Evolutionary conservation across 37 sponge, comb jelly and placozoan species (phyloP).

Genomic region (Halisarca cf. caerulea): DNA sequence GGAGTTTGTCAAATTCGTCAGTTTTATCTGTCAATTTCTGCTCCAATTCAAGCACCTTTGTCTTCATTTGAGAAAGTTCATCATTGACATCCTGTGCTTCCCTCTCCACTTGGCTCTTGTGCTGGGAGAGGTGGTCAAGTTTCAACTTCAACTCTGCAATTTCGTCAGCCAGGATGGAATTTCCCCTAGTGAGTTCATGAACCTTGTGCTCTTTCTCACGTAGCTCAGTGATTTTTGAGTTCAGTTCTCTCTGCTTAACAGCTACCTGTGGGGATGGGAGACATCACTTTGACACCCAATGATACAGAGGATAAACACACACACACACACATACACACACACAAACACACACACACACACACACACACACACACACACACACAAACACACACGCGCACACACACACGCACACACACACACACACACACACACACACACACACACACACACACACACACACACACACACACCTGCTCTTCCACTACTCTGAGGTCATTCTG

Average conservation of each 20-base stretch:
- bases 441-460: constrained; percentile 8
- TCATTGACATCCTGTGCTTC: not conserved
- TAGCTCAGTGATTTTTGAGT: not conserved
- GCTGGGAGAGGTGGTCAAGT: not conserved
- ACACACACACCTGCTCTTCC: not conserved
- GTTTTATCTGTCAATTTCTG: not conserved
- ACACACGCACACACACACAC: not conserved
- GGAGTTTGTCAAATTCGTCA: not conserved
- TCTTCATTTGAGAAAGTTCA: not conserved
- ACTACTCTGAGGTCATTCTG: too few relatives aligned
- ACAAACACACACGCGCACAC: not conserved
- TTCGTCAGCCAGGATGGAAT: not conserved
- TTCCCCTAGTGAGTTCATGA: not conserved
- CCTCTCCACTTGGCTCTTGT: not conserved
- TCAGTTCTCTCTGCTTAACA: not conserved
- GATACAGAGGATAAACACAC: not conserved
- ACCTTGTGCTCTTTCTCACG: not conserved
- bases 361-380: not conserved
- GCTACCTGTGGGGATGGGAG: not conserved
- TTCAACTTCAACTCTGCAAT: not conserved
- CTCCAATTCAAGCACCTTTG: not conserved
- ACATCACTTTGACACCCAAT: not conserved
- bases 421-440: not conserved
- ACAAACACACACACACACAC: not conserved
- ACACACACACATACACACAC: not conserved